phyloP scores from a whole-genome alignment of 2,113 vertebrate genomes.

The Argyrosomus japonicus region DNA sequence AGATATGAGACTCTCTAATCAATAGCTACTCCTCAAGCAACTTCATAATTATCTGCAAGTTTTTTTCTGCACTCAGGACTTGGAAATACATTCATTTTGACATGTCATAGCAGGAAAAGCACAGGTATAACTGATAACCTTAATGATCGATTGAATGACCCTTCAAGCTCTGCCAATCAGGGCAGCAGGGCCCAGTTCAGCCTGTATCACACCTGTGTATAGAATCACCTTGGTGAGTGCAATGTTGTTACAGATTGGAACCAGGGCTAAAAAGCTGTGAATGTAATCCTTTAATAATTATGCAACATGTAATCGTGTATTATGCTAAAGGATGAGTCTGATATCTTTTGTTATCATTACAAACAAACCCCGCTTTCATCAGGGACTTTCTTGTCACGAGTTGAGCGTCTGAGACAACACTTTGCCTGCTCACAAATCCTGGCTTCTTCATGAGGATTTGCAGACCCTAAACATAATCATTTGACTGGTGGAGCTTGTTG shows the following conservation, averaged over 20 bases:
- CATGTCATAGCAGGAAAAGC: conserved; percentile 18
- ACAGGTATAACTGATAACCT: conserved; percentile 20
- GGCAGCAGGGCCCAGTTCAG: conserved; percentile 5
- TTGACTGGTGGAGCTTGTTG: conserved; percentile 39
- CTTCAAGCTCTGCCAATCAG: not conserved
- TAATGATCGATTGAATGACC: conserved; percentile 10
- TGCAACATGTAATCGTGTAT: not conserved
- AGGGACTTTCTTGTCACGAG: conserved; percentile 16
- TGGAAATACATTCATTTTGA: conserved; percentile 4
- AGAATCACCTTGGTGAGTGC: not conserved
- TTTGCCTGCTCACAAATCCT: conserved; percentile 35
- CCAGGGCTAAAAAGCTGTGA: not conserved
- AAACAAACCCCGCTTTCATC: not conserved
- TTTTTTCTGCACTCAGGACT: not conserved
- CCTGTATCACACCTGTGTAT: not conserved
- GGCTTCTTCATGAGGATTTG: conserved; percentile 41
- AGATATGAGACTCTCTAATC: conserved; percentile 40
- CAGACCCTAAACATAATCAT: conserved; percentile 28
- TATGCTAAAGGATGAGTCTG: not conserved
- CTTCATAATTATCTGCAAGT: conserved; percentile 23
- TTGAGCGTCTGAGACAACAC: not conserved
- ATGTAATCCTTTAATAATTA: not conserved
- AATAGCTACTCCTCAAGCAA: conserved; percentile 26
- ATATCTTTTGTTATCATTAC: not conserved
- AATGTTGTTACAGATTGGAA: not conserved